These are phyloP conservation scores for Malacosoma neustria DNA, from an alignment of 2,888 invertebrate genomes.

Conservation along the genomic window DNA sequence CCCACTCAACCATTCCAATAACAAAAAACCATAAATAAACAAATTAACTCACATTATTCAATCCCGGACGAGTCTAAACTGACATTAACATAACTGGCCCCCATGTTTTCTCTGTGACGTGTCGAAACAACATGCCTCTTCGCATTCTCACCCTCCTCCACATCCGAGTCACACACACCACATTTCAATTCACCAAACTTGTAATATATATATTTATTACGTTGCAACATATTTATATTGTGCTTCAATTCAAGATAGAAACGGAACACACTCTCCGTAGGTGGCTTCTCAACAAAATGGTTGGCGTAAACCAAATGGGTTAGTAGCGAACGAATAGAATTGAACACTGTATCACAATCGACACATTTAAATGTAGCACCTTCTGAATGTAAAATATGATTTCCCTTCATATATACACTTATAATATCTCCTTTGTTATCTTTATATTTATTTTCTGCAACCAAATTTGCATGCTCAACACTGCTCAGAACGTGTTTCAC, in stretches of 20 bases:
- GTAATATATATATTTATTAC: conserved; percentile 59
- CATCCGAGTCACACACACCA: conserved; percentile 52
- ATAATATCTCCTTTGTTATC: conserved; percentile 54
- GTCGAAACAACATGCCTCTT: conserved; percentile 57
- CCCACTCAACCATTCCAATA: no score
- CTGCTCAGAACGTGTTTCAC: conserved; percentile 42
- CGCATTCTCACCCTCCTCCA: conserved; percentile 54
- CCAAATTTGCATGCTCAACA: conserved; percentile 41
- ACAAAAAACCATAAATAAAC: no score
- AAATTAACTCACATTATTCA: conserved; percentile 53
- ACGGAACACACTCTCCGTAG: conserved; percentile 52
- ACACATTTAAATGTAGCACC: conserved; percentile 46
- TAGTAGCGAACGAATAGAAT: conserved; percentile 49
- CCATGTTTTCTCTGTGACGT: conserved; percentile 61
- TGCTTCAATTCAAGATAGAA: conserved; percentile 64
- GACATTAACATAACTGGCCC: conserved; percentile 56
- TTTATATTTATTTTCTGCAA: conserved; percentile 32
- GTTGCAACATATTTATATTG: conserved; percentile 53
- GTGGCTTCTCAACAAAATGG: conserved; percentile 43
- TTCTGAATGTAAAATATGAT: conserved; percentile 51
- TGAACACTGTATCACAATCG: conserved; percentile 43
- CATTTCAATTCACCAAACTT: conserved; percentile 54
- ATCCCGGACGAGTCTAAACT: conserved; percentile 41
- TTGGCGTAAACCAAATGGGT: conserved; percentile 55
- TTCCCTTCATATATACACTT: conserved; percentile 57